A percentile compares a stretch with the other conserved stretches of the same genome.
These are phyloP conservation scores for Picathartes gymnocephalus DNA, from an alignment of 2,113 vertebrate genomes.

Conservation along the genomic window DNA sequence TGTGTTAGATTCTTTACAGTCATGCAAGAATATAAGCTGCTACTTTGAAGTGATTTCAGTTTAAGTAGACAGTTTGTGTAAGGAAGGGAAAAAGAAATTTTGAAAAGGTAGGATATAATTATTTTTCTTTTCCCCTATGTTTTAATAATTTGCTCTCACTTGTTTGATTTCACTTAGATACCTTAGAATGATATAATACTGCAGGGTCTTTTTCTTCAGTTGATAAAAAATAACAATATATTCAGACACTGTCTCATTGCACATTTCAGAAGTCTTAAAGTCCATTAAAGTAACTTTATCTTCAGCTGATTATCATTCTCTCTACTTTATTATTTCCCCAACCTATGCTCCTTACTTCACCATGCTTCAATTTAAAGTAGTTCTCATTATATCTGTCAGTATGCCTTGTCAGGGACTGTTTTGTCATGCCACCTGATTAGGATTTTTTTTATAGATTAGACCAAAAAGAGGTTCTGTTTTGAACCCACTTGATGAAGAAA, in stretches of 20 bases:
- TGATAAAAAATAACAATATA: not conserved
- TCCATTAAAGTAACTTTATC: not conserved
- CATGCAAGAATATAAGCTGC: not conserved
- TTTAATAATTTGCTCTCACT: not conserved
- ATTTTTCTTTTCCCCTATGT: rapidly evolving
- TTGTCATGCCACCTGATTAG: not conserved
- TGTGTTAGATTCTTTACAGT: not conserved
- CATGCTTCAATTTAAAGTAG: not conserved
- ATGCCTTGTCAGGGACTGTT: not conserved
- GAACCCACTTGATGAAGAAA: not conserved
- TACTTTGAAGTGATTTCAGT: not conserved
- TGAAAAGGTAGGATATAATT: rapidly evolving
- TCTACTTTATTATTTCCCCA: not conserved
- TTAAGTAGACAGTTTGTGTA: not conserved
- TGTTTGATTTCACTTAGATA: not conserved
- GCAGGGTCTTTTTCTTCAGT: not conserved
- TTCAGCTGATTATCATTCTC: not conserved
- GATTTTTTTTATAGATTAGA: not conserved
- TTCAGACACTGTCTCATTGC: not conserved
- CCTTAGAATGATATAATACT: not conserved
- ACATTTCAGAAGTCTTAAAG: not conserved
- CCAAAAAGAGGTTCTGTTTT: not conserved
- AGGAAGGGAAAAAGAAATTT: not conserved
- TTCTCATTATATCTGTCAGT: not conserved
- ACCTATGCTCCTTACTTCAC: not conserved